phyloP scores from a whole-genome alignment of 2,113 vertebrate genomes.

The Chaenogobius annularis region DNA sequence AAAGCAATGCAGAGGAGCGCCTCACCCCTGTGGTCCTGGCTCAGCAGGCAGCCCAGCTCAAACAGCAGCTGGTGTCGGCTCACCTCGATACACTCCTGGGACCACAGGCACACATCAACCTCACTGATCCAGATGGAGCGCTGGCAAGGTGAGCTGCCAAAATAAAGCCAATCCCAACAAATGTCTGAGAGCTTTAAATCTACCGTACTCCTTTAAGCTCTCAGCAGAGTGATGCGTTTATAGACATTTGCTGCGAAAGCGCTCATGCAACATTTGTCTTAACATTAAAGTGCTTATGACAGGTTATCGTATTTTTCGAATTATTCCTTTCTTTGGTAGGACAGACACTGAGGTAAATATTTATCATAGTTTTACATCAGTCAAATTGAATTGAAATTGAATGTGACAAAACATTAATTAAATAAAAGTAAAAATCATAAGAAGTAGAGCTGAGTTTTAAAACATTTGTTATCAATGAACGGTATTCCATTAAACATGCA shows the following conservation, averaged over 20 bases:
- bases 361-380: too few relatives aligned
- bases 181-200: constrained; percentile 15
- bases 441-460: too few relatives aligned
- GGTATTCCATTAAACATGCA: too few relatives aligned
- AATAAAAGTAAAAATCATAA: too few relatives aligned
- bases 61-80: constrained; percentile 89
- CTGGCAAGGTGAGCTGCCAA: constrained; percentile 85
- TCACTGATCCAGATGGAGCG: constrained; percentile 91
- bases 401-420: too few relatives aligned
- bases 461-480: too few relatives aligned
- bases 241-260: constrained; percentile 36
- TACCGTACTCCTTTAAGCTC: constrained; percentile 38
- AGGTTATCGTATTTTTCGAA: too few relatives aligned
- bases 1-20: constrained; percentile 86
- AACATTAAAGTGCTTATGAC: too few relatives aligned
- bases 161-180: not conserved
- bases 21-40: constrained; percentile 88
- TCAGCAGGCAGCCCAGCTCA: constrained; percentile 87
- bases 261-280: not conserved
- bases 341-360: too few relatives aligned
- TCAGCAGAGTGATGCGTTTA: constrained; percentile 76
- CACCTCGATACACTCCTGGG: constrained; percentile 92
- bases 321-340: too few relatives aligned
- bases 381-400: too few relatives aligned
- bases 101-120: constrained; percentile 87